Evolutionary conservation across 1,140 invertebrate species (phyloP), one percentile per base, ranked within the genome.

Genomic region (Eubasilissa regina): DNA sequence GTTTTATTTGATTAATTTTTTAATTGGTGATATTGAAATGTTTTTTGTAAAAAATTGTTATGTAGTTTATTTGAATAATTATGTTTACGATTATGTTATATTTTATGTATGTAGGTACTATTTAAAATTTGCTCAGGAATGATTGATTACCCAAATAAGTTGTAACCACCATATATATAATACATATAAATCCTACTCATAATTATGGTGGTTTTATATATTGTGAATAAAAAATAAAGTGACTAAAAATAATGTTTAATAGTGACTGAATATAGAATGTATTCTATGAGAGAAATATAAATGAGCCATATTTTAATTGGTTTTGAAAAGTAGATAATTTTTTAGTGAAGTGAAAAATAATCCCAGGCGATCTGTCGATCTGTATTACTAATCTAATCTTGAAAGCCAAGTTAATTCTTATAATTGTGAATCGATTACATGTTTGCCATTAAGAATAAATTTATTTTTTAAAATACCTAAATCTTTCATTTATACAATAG

Each of bases 361-460:
- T 58, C 17, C 55, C 17, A 21, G 1, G 21, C 12, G 7, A 19
- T 58, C 53, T 15, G 53, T 55, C 17, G 51, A 60, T 60, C 25
- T 62, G 4, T 43, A 25, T 64, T n/a, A 35, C 60, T 43, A 35
- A 35, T 35, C 25, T 35, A 35, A 35, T 35, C 25, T 6, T 35
- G 19, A 64, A 58, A 58, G 60, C 19, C 35, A 44, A n/a, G 25
- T 12, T 17, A 3, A 25, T 45, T 60, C 19, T 35, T 60, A 44
- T 44, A 47, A 45, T 44, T 62, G 75, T 76, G 45, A 64, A 76
- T 76, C 35, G 45, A 76, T 76, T 68, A 81, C 75, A 48, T 81
- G 80, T 76, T 77, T 81, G 80, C 80, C 80, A 81, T 81, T 81
- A 81, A 76, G 55, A 81, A 79, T 78, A 81, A 81, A 81, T 53